Conservation (phyloP, 1,140 invertebrate species). For the Radopholus similis region DNA sequence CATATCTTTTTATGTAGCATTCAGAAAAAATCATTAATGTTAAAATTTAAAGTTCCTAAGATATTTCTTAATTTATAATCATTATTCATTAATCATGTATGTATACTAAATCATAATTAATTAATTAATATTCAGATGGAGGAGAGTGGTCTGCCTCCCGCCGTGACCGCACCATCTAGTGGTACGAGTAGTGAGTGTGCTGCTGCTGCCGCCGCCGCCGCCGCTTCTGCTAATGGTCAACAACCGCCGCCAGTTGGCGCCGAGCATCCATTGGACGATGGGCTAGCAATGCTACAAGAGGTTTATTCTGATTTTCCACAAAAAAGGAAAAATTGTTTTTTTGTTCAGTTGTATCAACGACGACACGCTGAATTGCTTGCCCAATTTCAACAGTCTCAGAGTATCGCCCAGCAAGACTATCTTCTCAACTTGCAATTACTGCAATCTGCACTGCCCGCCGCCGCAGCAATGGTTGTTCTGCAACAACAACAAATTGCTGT, state of each 20-base stretch:
- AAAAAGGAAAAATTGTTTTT: conserved; percentile 10
- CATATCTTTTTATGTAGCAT: neutral
- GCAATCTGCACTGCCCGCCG: conserved; percentile 16
- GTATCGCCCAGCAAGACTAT: conserved; percentile 32
- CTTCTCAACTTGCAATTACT: conserved; percentile 39
- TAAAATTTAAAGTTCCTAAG: no score
- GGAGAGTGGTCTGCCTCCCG: neutral
- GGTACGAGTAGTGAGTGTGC: no score
- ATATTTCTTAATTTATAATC: no score
- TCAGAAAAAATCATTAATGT: no score
- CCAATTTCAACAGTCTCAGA: conserved; percentile 38
- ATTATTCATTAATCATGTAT: neutral
- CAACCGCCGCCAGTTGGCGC: neutral
- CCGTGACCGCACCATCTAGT: no score
- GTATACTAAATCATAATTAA: neutral
- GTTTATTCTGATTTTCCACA: neutral
- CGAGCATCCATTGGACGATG: conserved; percentile 4
- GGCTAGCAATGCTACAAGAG: conserved; percentile 16
- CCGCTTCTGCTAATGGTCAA: neutral
- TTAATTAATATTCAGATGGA: neutral
- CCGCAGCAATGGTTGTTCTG: conserved; percentile 10
- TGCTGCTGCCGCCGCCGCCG: neutral
- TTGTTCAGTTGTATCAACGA: conserved; percentile 42
- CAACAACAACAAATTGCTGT: conserved; percentile 15
- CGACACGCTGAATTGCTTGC: conserved; percentile 45